Conservation (phyloP, 2,888 invertebrate species). For the Asteroscopus sphinx region DNA sequence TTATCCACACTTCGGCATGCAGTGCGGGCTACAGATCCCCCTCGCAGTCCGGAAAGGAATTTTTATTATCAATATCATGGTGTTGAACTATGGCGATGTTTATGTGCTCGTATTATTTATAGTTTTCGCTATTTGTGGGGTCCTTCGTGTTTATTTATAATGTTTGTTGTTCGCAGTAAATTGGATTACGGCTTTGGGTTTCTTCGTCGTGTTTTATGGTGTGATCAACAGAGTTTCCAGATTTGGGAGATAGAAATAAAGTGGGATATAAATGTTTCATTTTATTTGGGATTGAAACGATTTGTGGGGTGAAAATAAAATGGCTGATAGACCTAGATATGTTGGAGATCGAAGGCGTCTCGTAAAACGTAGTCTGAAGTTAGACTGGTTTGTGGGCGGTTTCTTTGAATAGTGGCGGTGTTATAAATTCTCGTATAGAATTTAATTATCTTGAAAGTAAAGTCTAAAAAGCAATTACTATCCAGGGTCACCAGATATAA, state of each 20-base stretch:
- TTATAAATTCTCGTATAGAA: no score
- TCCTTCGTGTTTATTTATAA: conserved; percentile 60
- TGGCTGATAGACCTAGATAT: conserved; percentile 32
- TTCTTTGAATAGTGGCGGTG: background rate
- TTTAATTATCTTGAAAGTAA: no score
- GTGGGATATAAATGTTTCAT: conserved; percentile 55
- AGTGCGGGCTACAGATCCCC: conserved; percentile 52
- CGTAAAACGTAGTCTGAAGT: conserved; percentile 41
- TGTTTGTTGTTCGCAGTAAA: conserved; percentile 63
- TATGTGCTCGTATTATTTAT: conserved; percentile 69
- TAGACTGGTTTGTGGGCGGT: conserved; percentile 8
- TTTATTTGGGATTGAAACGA: conserved; percentile 53
- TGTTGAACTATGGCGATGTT: conserved; percentile 64
- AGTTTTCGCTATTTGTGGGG: conserved; percentile 63
- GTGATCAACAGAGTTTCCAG: conserved; percentile 59
- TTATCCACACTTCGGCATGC: conserved; percentile 55
- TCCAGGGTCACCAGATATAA: no score
- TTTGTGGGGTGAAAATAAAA: conserved; percentile 45
- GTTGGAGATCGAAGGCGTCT: conserved; percentile 33
- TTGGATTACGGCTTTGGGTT: conserved; percentile 58
- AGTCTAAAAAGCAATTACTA: no score
- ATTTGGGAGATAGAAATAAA: conserved; percentile 59
- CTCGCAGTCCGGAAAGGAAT: conserved; percentile 70
- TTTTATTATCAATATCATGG: conserved; percentile 82
- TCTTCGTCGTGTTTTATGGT: conserved; percentile 53